A percentile compares a stretch with the other conserved stretches of the same genome.
phyloP scores from a whole-genome alignment of 92 coral and sea anemone genomes.

The Actinernus sp. region DNA sequence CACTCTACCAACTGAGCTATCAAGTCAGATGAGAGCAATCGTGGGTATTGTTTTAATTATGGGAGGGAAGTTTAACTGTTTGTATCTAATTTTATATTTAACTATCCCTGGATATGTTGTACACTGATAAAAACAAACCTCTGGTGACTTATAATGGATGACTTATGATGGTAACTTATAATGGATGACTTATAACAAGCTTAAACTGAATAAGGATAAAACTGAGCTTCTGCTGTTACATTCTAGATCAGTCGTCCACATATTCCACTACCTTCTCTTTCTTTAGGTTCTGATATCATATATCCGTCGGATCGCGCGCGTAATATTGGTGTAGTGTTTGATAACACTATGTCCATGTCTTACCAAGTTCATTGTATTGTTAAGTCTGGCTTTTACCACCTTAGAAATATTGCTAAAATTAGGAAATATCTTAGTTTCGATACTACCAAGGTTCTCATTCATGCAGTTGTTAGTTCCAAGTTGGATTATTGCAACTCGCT shows the following conservation, averaged over 20 bases:
- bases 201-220: conserved; percentile 23
- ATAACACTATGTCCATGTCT: conserved; percentile 5
- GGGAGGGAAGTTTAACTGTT: too few species aligned
- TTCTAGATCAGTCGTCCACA: conserved; percentile 38
- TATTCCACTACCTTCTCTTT: conserved; percentile 8
- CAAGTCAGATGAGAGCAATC: too few species aligned
- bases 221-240: conserved; percentile 30
- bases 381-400: conserved; percentile 10
- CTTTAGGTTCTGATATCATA: conserved; percentile 3
- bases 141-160: too few species aligned
- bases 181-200: conserved; percentile 8
- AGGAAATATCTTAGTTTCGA: conserved; percentile 4
- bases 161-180: too few species aligned
- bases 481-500: conserved; percentile 18
- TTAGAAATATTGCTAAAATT: conserved; percentile 15
- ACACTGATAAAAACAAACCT: too few species aligned
- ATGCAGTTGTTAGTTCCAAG: conserved; percentile 17
- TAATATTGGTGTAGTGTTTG: conserved; percentile 36
- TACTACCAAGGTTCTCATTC: conserved; percentile 14
- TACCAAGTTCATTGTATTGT: conserved; percentile 7
- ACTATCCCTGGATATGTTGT: too few species aligned
- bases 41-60: too few species aligned
- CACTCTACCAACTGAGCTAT: too few species aligned
- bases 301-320: conserved; percentile 1
- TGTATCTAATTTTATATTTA: too few species aligned